Base-by-base conservation (phyloP, 1,140 invertebrate genomes). In the Maniola jurtina region DNA sequence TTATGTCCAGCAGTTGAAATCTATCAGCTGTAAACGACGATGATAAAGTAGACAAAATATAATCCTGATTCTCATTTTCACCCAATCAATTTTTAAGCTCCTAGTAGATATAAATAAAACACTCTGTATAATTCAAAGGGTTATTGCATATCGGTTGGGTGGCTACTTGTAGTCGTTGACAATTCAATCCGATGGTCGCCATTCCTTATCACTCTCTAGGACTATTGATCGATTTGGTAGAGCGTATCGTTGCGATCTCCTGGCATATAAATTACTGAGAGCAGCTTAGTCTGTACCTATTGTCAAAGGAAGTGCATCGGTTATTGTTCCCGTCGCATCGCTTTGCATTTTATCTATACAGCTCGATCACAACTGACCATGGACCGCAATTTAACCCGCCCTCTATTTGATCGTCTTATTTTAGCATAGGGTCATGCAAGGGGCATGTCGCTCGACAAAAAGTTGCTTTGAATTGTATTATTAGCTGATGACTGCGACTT, bases 281-380 rank as follows among this genome's bases (percentile, higher is more conserved):
- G 68, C 50, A 57, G 66, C 62, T 64, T 64, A 64, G 62, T 52
- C 61, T 75, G 77, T 25, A 25, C 4, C 4, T 75, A 82, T 84
- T 86, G 84, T 84, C 80, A 81, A 80, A 83, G 82, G 81, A 79
- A 81, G 80, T 81, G 76, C 80, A 83, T 85, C 81, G 75, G 78
- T 83, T 85, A 87, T 87, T 85, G 84, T 85, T 83, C 73, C 67
- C 65, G 72, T 80, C 77, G 77, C 65, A 71, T 80, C 77, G 77
- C 76, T 79, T 81, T 73, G 71, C 57, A 67, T 75, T 77, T 81
- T 83, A 83, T 85, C 80, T 76, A 59, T 40, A 64, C 70, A 65
- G 73, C 62, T 75, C 68, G 65, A 83, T 81, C 75, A 68, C 54
- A 74, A 75, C 60, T 71, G 60, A 70, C 71, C 70, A 66, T 71